Percentiles rank a stretch among this genome's conserved stretches.
phyloP scores from a whole-genome alignment of 1,140 invertebrate genomes.

The Listronotus bonariensis region DNA sequence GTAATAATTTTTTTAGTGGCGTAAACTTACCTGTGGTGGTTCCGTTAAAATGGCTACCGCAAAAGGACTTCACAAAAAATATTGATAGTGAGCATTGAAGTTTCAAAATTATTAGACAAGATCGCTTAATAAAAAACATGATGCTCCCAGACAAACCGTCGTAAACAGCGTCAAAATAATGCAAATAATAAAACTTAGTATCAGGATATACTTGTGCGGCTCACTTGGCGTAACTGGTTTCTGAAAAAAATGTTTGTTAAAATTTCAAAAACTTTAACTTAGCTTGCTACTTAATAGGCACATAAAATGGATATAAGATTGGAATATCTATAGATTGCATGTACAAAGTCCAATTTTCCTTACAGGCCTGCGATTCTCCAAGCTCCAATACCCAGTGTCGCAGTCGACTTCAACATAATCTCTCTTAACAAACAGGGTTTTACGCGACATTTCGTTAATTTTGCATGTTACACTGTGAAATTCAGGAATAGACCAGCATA shows the following conservation, averaged over 20 bases:
- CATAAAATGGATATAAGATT: too few relatives aligned
- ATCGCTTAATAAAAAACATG: slow-evolving; percentile 37
- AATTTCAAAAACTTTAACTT: too few relatives aligned
- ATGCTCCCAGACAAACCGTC: slow-evolving; percentile 32
- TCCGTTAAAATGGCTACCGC: slow-evolving; percentile 33
- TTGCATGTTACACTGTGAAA: too few relatives aligned
- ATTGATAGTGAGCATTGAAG: slow-evolving; percentile 44
- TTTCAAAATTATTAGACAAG: slow-evolving; percentile 38
- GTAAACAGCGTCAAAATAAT: slow-evolving; percentile 37
- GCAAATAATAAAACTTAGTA: slow-evolving; percentile 37
- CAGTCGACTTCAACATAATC: too few relatives aligned
- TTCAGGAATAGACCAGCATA: too few relatives aligned
- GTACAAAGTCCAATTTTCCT: too few relatives aligned
- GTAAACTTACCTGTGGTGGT: slow-evolving; percentile 37
- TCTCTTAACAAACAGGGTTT: too few relatives aligned
- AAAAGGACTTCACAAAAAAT: slow-evolving; percentile 35
- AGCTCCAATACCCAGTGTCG: too few relatives aligned
- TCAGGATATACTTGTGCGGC: slow-evolving; percentile 37
- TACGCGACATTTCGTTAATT: too few relatives aligned
- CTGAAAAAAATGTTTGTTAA: slow-evolving; percentile 18
- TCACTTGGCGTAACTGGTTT: slow-evolving; percentile 15
- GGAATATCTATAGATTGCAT: too few relatives aligned
- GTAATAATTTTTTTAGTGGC: not conserved
- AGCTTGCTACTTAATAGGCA: too few relatives aligned
- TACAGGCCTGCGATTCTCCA: too few relatives aligned